Evolutionary conservation across 1,140 invertebrate species (phyloP), one percentile per base, ranked within the genome.

Genomic region (Andricus grossulariae): DNA sequence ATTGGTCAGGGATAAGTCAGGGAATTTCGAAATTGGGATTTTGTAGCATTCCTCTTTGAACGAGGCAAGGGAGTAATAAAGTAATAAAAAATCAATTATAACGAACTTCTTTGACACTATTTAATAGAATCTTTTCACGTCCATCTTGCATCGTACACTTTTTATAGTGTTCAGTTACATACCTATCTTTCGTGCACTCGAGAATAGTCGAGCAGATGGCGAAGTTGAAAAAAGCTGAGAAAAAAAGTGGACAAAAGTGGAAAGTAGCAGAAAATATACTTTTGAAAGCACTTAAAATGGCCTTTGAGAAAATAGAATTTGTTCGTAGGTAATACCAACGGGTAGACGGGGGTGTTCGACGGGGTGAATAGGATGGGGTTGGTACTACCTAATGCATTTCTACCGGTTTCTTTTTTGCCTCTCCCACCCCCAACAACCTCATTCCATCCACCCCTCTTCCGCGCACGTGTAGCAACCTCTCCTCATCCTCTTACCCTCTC

Each of bases 241-340:
- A n/a, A 76, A 18, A 13, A 15, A 74, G 54, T 25, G 21, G n/a
- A 45, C 55, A 74, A 60, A 60, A 74, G 73, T 74, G 52, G 70
- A 77, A 74, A 49, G 51, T 50, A 60, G 57, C 39, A 70, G 75
- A 78, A 84, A 85, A 84, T 84, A 78, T 78, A 83, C 83, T 85
- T 85, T 85, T 77, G 71, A 84, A 82, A 84, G 82, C 77, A 83
- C 80, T 84, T 79, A 77, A 72, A 74, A 52, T 74, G 79, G 54
- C 79, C 79, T 86, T 86, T 81, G 80, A 83, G 80, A 82, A 83
- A 84, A 82, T 74, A 84, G 80, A 84, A 84, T 84, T 85, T 84
- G 60, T 66, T 66, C 60, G 25, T 66, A 66, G 32, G 60, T 66
- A 66, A 66, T 66, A 66, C 60, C 16, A 66, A 16, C 60, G 60